phyloP scores from a whole-genome alignment of 2,888 invertebrate species.

The Ephialtes manifestator region DNA sequence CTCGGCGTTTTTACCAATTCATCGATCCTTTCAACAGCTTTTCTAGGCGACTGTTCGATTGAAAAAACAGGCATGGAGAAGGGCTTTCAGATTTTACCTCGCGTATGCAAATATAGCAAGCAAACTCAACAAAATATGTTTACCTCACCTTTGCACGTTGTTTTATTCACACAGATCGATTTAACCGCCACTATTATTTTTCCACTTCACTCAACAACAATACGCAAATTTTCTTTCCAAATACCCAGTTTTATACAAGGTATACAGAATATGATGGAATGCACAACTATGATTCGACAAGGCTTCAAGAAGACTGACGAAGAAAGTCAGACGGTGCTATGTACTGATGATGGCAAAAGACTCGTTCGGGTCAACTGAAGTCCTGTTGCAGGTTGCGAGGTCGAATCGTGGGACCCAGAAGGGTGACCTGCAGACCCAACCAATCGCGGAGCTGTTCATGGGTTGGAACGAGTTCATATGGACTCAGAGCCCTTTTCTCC shows the following conservation, averaged over 20 bases:
- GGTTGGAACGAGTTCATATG: constrained; percentile 75
- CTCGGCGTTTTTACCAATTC: constrained; percentile 2
- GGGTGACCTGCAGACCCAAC: constrained; percentile 72
- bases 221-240: background rate
- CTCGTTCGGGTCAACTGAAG: constrained; percentile 75
- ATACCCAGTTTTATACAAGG: background rate
- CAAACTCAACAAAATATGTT: background rate
- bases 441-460: constrained; percentile 73
- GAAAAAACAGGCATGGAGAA: constrained; percentile 8
- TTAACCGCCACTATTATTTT: constrained; percentile 5
- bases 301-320: constrained; percentile 53
- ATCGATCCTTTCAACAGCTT: constrained; percentile 13
- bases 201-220: background rate
- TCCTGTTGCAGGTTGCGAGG: constrained; percentile 74
- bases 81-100: background rate
- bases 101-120: constrained; percentile 6
- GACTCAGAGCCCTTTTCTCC: constrained; percentile 26
- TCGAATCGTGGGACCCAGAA: constrained; percentile 80
- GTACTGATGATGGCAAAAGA: constrained; percentile 40
- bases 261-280: background rate
- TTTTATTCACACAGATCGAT: background rate
- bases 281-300: constrained; percentile 36
- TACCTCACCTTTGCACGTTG: background rate
- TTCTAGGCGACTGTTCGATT: constrained; percentile 28
- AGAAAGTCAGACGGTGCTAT: constrained; percentile 17